phyloP scores from a whole-genome alignment of 2,113 vertebrate species.

The Zapornia atra region DNA sequence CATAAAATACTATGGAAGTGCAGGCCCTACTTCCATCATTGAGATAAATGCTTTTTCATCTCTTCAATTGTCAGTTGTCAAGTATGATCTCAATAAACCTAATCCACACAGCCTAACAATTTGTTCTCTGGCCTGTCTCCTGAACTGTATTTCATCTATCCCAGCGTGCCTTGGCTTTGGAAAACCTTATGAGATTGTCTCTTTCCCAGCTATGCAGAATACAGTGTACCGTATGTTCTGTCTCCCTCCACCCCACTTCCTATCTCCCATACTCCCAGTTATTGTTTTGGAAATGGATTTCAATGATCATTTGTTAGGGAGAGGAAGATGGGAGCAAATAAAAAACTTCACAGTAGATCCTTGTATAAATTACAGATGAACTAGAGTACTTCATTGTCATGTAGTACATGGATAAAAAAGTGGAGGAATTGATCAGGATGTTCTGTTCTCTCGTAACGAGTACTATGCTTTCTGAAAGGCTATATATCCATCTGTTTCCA shows the following conservation, averaged over 20 bases:
- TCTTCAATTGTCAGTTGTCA: not conserved
- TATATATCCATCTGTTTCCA: not conserved
- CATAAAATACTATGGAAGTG: not conserved
- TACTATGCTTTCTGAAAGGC: not conserved
- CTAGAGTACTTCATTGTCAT: not conserved
- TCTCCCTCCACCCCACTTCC: not conserved
- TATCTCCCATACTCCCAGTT: not conserved
- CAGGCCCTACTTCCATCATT: not conserved
- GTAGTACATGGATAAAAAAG: not conserved
- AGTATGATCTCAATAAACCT: not conserved
- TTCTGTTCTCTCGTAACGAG: not conserved
- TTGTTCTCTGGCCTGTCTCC: not conserved
- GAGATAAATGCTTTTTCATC: not conserved
- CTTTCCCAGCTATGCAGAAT: not conserved
- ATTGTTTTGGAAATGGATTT: not conserved
- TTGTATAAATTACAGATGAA: not conserved
- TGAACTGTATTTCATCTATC: not conserved
- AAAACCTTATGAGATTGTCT: not conserved
- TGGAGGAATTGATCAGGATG: not conserved
- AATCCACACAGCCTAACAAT: not conserved
- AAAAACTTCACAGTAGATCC: not conserved
- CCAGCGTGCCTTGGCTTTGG: not conserved
- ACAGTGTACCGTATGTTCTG: not conserved
- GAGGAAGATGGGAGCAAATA: not conserved
- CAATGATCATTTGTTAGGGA: not conserved